phyloP scores from a whole-genome alignment of 2,113 vertebrate genomes.

The Pipra filicauda region DNA sequence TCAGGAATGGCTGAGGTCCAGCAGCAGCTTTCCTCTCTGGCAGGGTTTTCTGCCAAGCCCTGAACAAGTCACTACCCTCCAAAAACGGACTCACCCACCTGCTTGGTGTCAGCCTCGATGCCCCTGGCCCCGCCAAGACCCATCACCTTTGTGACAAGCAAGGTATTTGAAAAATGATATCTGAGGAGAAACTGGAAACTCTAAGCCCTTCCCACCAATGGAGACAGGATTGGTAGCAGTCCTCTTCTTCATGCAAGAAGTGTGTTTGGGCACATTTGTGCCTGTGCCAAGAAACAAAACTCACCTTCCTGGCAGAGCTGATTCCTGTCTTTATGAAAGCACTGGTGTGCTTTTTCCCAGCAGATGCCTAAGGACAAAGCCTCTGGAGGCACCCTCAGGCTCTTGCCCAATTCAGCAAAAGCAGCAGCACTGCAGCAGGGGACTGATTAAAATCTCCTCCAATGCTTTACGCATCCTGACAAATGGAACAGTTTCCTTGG shows the following conservation, averaged over 20 bases:
- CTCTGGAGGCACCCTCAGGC: background rate
- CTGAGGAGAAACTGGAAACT: background rate
- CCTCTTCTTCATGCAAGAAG: background rate
- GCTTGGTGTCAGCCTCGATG: background rate
- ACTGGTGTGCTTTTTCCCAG: background rate
- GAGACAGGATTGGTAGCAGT: background rate
- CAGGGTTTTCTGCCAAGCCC: background rate
- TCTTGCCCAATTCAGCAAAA: accelerated
- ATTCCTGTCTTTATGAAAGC: background rate
- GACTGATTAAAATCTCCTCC: background rate
- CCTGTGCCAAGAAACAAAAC: background rate
- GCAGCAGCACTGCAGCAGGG: background rate
- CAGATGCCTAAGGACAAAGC: background rate
- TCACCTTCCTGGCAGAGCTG: background rate
- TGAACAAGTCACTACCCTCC: background rate
- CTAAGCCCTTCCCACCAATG: background rate
- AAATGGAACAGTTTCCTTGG: background rate
- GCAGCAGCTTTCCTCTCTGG: background rate
- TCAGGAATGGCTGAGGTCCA: background rate
- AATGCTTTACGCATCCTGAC: background rate
- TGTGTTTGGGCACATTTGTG: background rate
- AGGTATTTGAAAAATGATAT: background rate
- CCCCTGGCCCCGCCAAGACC: background rate
- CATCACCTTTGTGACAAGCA: background rate
- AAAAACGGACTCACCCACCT: background rate